Evolutionary conservation across 2,797 vertebrate genomes (phyloP), one percentile per base, ranked within the genome.

Genomic region (Chaetodon trifasciatus): DNA sequence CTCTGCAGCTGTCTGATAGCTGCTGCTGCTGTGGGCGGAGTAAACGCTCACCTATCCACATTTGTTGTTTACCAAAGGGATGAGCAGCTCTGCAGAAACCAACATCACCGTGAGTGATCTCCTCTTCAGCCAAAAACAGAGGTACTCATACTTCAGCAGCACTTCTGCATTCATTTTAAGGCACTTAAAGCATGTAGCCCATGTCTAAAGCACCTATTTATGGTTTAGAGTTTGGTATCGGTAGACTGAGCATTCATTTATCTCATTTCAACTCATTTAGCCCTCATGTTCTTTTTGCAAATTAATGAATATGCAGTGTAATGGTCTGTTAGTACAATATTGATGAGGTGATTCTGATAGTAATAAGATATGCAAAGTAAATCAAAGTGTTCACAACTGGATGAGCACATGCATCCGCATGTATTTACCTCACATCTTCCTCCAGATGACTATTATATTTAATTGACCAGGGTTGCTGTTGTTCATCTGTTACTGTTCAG

Each of bases 311-410:
- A 86, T 68, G 82, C 70, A 82, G 75, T 66, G 73, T 83, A 85
- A 89, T 76, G 89, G 84, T 87, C 79, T 88, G 71, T 92, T 89
- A 90, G 79, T 40, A 8, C 68, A 77, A 60, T 89, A 89, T 87
- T 86, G 85, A 92, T 88, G 90, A 69, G 46, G 71, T 75, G 70
- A 79, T 67, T 52, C 79, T 42, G 76, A 82, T 77, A 39, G 65
- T 88, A 85, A 91, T 86, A 76, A 87, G 76, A 84, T 78, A 62
- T 64, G 73, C 56, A 64, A 79, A 90, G 70, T 88, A 86, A 85
- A 90, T 89, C 66, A 81, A 77, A 79, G 78, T 73, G 72, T 88
- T 84, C 84, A 67, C 66, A 77, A 81, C 82, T 80, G 77, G 69
- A 80, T 40, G 16, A 83, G 66, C 77, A 50, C 47, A 7, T 28